Percentiles rank a stretch among this genome's conserved stretches.
Conservation (phyloP, 2,888 invertebrate genomes). For the Cataglyphis rosenhaueri region DNA sequence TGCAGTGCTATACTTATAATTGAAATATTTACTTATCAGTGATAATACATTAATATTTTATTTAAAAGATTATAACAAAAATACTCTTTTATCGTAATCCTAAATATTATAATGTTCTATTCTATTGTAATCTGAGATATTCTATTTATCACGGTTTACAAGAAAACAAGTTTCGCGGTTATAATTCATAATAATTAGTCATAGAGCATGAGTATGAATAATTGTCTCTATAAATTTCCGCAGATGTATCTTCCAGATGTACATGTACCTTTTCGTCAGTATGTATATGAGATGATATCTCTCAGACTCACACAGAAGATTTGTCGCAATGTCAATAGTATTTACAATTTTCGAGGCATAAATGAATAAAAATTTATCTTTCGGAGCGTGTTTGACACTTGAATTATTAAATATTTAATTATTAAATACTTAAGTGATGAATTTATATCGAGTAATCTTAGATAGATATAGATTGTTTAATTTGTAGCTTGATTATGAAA, state of each 20-base stretch:
- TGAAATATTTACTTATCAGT: not conserved
- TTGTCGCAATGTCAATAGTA: conserved; percentile 17
- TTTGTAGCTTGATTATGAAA: not conserved
- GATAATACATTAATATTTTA: not conserved
- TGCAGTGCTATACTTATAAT: not conserved
- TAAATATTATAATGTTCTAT: not conserved
- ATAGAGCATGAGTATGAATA: conserved; percentile 46
- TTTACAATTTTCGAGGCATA: not conserved
- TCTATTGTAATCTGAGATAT: not conserved
- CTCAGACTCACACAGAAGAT: conserved; percentile 30
- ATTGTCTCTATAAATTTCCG: conserved; percentile 43
- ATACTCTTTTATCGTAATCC: not conserved
- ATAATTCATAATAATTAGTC: conserved; percentile 50
- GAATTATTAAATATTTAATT: not conserved
- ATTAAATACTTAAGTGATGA: not conserved
- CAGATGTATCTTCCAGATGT: conserved; percentile 36
- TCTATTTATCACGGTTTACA: conserved; percentile 30
- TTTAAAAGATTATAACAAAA: not conserved
- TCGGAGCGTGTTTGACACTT: not conserved
- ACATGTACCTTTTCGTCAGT: conserved; percentile 26
- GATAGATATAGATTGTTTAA: not conserved
- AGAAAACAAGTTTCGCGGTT: conserved; percentile 7
- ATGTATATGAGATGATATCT: conserved; percentile 30
- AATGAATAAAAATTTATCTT: conserved; percentile 4
- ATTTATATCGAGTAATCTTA: not conserved